These are phyloP conservation scores for Cyphomyrus discorhynchus DNA, from an alignment of 2,113 vertebrate species.

Conservation along the genomic window DNA sequence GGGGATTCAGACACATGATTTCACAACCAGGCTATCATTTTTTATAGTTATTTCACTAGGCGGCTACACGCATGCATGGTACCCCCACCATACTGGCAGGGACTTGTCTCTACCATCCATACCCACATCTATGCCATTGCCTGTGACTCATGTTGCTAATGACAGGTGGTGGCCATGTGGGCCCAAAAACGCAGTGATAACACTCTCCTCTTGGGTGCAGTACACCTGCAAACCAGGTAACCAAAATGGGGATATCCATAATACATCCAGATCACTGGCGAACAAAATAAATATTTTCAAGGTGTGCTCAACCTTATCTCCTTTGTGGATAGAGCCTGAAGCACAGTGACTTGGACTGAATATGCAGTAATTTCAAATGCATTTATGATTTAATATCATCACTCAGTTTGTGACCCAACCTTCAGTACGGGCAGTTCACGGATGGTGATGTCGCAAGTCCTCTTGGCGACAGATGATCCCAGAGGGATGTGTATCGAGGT, in stretches of 20 bases:
- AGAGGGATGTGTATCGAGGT: background rate
- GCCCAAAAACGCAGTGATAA: background rate
- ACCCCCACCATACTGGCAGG: background rate
- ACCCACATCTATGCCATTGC: background rate
- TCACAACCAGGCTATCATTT: too few species aligned
- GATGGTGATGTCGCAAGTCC: background rate
- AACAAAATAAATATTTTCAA: background rate
- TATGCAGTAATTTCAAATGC: background rate
- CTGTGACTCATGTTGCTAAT: background rate
- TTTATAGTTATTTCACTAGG: background rate
- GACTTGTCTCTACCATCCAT: background rate
- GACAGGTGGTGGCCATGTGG: background rate
- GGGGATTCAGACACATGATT: background rate
- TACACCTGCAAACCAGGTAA: background rate
- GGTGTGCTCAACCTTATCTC: background rate
- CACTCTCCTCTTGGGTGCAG: background rate
- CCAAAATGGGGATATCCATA: background rate
- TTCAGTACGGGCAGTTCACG: background rate
- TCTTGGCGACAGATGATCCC: background rate
- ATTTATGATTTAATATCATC: background rate
- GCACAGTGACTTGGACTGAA: background rate
- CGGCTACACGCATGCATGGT: background rate
- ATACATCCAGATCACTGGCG: background rate
- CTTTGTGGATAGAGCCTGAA: background rate
- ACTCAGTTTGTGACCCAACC: background rate